These are phyloP conservation scores for Lepisosteus oculatus DNA, from an alignment of 2,113 vertebrate species.

Conservation along the genomic window DNA sequence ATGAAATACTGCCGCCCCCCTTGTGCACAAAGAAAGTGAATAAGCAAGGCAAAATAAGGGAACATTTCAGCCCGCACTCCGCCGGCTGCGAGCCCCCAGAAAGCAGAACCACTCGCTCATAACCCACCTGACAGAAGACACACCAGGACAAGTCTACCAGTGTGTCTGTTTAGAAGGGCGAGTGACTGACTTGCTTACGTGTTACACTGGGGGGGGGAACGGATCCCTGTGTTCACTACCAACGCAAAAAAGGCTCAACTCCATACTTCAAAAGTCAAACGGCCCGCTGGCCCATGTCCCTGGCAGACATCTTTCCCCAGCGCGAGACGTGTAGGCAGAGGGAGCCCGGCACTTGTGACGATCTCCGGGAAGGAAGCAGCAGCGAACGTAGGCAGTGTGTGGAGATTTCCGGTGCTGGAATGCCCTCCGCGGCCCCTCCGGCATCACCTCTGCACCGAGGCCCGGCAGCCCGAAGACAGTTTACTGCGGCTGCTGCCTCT, in stretches of 20 bases:
- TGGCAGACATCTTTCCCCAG: neutral
- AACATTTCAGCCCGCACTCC: too few species aligned
- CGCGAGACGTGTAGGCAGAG: constrained; percentile 14
- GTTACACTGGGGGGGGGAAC: too few species aligned
- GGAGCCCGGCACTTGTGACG: constrained; percentile 34
- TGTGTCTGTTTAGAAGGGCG: too few species aligned
- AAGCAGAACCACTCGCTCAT: too few species aligned
- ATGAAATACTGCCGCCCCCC: too few species aligned
- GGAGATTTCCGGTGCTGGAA: neutral
- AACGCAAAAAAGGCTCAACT: neutral
- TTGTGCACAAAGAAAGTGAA: too few species aligned
- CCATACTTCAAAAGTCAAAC: constrained; percentile 19
- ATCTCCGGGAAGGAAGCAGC: constrained; percentile 11
- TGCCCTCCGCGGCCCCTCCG: constrained; percentile 18
- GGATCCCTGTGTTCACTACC: neutral
- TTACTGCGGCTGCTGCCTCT: constrained; percentile 64
- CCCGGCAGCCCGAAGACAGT: constrained; percentile 71
- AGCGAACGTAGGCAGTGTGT: constrained; percentile 1
- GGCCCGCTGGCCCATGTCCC: constrained; percentile 1
- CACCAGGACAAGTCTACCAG: too few species aligned
- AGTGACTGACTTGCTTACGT: too few species aligned
- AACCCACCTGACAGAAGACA: too few species aligned
- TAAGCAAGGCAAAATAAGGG: too few species aligned
- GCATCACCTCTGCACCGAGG: constrained; percentile 87
- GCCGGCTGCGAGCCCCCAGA: too few species aligned